A percentile compares a stretch with the other conserved stretches of the same genome.
These are phyloP conservation scores for Miichthys miiuy DNA, from an alignment of 2,797 vertebrate species.

Conservation along the genomic window DNA sequence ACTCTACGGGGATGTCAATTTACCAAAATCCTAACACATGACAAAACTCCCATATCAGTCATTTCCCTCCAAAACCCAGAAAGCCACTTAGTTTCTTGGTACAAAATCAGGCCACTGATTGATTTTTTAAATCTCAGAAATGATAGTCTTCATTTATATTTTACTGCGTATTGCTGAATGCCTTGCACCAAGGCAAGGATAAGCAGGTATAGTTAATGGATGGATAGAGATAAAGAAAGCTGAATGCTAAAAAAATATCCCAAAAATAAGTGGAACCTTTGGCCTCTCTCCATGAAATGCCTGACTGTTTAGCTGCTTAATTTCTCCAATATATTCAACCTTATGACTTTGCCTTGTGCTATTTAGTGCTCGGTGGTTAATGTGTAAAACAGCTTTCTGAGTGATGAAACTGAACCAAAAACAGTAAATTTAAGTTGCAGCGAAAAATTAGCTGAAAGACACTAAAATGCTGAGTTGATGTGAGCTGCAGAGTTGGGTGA, in stretches of 20 bases:
- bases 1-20: slow-evolving; percentile 50
- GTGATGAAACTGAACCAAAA: too few species aligned
- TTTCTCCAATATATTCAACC: not conserved
- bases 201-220: not conserved
- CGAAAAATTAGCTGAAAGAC: not conserved
- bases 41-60: slow-evolving; percentile 40
- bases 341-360: not conserved
- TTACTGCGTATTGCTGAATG: not conserved
- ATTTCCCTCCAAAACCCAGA: slow-evolving; percentile 33
- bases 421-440: too few species aligned
- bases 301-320: not conserved
- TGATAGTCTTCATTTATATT: slow-evolving; percentile 14
- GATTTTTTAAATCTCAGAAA: slow-evolving; percentile 22
- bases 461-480: too few species aligned
- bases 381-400: too few species aligned
- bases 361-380: too few species aligned
- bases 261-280: not conserved
- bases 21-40: slow-evolving; percentile 41
- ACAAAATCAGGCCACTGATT: slow-evolving; percentile 25
- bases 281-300: not conserved
- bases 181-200: not conserved
- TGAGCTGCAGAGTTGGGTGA: not conserved
- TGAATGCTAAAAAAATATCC: too few species aligned
- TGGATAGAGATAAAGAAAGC: not conserved
- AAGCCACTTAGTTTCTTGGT: slow-evolving; percentile 7